These are phyloP conservation scores for Morone chrysops DNA, from an alignment of 2,113 vertebrate species.

Conservation along the genomic window DNA sequence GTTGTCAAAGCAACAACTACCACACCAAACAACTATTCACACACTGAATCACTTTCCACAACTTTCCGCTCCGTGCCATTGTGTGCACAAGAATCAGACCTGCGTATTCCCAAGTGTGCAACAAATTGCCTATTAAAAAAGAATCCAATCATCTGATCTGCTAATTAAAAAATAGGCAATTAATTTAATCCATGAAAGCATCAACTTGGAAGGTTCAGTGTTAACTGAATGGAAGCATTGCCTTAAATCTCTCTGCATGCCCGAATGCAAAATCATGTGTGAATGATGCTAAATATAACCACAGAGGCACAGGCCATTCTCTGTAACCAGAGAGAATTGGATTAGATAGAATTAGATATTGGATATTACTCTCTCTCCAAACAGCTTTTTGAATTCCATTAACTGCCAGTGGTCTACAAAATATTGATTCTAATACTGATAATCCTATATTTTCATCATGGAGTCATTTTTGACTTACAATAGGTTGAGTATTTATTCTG, in stretches of 20 bases:
- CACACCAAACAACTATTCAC: neutral
- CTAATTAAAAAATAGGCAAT: conserved; percentile 59
- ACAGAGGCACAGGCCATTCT: conserved; percentile 32
- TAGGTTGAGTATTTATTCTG: neutral
- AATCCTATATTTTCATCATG: conserved; percentile 16
- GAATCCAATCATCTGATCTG: conserved; percentile 37
- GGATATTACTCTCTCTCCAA: conserved; percentile 38
- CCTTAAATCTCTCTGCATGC: conserved; percentile 25
- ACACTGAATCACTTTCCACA: conserved; percentile 12
- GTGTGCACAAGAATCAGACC: conserved; percentile 15
- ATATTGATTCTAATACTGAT: neutral
- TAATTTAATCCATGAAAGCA: conserved; percentile 39
- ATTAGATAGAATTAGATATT: conserved; percentile 53
- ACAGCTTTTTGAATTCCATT: conserved; percentile 46
- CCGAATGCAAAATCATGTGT: conserved; percentile 32
- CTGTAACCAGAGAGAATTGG: conserved; percentile 46
- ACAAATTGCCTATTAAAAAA: conserved; percentile 25
- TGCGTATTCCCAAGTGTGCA: neutral
- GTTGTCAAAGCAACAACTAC: conserved; percentile 21
- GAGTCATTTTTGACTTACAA: neutral
- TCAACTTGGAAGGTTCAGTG: conserved; percentile 39
- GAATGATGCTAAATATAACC: conserved; percentile 68
- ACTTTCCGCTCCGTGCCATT: conserved; percentile 26
- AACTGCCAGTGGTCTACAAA: conserved; percentile 20
- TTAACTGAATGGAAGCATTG: conserved; percentile 40